Conservation (phyloP, 2,113 vertebrate genomes). For the Myrmecophaga tridactyla region DNA sequence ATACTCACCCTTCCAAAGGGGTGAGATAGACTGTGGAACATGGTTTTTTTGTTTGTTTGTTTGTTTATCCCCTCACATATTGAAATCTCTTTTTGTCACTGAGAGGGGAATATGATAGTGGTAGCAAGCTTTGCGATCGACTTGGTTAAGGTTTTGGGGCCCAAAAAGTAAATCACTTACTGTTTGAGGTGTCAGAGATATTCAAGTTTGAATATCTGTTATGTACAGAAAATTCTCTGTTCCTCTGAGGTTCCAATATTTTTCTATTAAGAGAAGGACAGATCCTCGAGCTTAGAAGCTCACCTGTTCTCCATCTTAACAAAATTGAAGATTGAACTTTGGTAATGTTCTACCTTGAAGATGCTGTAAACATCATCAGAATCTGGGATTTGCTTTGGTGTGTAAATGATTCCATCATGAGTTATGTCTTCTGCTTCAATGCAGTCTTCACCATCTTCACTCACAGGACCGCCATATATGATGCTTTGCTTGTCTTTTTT, state of each 20-base stretch:
- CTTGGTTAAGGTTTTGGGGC: neutral
- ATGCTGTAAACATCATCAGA: slow-evolving; percentile 58
- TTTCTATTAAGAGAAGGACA: neutral
- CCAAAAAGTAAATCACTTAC: neutral
- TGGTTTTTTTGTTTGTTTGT: neutral
- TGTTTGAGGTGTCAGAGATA: neutral
- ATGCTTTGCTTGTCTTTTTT: fast-evolving
- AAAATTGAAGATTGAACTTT: neutral
- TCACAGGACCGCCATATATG: fast-evolving
- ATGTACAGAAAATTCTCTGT: neutral
- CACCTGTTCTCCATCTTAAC: neutral
- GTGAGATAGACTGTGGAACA: neutral
- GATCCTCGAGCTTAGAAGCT: neutral
- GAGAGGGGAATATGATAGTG: neutral
- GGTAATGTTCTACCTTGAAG: slow-evolving; percentile 70
- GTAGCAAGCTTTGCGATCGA: neutral
- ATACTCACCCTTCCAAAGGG: neutral
- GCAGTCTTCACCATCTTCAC: neutral
- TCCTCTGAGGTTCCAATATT: neutral
- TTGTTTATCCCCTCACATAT: neutral
- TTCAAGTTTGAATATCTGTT: neutral
- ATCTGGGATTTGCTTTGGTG: neutral
- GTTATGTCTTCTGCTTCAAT: slow-evolving; percentile 2
- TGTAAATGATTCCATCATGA: slow-evolving; percentile 62
- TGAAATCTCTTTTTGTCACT: neutral